Evolutionary conservation across 2,113 vertebrate genomes (phyloP).

Genomic region (Malurus alboscapulatus): DNA sequence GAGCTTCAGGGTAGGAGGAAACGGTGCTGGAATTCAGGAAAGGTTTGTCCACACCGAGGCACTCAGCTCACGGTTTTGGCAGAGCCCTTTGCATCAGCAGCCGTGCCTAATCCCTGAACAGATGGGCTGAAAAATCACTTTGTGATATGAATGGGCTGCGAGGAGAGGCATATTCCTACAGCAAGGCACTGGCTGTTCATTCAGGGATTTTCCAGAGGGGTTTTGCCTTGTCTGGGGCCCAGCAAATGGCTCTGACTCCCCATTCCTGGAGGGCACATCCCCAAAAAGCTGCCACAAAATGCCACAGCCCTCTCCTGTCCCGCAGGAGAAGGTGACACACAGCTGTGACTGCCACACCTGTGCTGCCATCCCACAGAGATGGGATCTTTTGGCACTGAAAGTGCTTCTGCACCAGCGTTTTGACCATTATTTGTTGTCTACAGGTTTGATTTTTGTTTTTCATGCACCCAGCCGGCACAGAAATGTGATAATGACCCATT

Average conservation of each 20-base stretch:
- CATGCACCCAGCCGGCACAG: not conserved
- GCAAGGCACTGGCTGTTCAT: not conserved
- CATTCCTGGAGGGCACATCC: not conserved
- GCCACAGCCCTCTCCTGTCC: not conserved
- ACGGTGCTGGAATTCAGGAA: not conserved
- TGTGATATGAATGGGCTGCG: not conserved
- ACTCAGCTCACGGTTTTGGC: not conserved
- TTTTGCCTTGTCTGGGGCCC: not conserved
- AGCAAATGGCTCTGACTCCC: not conserved
- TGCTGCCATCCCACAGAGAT: fast-evolving
- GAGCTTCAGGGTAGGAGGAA: not conserved
- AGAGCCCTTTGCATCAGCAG: not conserved
- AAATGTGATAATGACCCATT: not conserved
- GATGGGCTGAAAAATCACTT: constrained; percentile 29
- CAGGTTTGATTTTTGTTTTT: not conserved
- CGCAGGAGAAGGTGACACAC: not conserved
- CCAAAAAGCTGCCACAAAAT: not conserved
- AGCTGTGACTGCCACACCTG: not conserved
- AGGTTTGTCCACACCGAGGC: not conserved
- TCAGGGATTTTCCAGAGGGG: not conserved
- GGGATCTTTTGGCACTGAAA: not conserved
- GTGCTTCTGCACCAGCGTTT: not conserved
- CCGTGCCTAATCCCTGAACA: not conserved
- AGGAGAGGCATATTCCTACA: not conserved
- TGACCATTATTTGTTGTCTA: not conserved